These are phyloP conservation scores for Corythornis madagascariensis DNA, from an alignment of 2,113 vertebrate species.

Conservation along the genomic window DNA sequence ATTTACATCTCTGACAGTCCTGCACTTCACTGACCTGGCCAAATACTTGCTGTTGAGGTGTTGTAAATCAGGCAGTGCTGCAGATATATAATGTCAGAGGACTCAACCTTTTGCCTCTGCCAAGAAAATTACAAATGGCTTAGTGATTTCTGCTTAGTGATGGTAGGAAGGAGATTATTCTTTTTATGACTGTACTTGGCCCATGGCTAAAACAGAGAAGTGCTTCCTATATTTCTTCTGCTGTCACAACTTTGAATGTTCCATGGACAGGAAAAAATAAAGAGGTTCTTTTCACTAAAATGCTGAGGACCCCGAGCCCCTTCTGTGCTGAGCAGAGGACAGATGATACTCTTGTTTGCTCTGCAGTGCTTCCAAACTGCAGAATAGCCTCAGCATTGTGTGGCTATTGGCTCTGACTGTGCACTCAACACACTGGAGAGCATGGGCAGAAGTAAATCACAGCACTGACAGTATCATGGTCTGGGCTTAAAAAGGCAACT, in stretches of 20 bases:
- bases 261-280: neutral
- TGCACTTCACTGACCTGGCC: neutral
- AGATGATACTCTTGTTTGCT: neutral
- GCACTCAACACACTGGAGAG: fast-evolving
- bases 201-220: neutral
- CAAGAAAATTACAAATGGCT: constrained; percentile 34
- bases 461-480: neutral
- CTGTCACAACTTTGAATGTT: neutral
- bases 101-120: constrained; percentile 21
- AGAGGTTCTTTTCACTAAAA: neutral
- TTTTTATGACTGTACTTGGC: neutral
- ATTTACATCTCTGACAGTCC: neutral
- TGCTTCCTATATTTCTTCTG: neutral
- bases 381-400: neutral
- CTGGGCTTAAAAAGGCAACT: neutral
- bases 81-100: neutral
- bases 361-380: neutral
- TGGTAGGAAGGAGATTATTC: neutral
- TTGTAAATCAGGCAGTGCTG: neutral
- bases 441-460: fast-evolving
- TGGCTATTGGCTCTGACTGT: neutral
- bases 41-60: constrained; percentile 6
- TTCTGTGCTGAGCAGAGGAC: neutral
- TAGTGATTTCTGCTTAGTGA: neutral
- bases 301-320: neutral